Evolutionary conservation across 2,113 vertebrate genomes (phyloP).

Genomic region (Elephantulus edwardii): DNA sequence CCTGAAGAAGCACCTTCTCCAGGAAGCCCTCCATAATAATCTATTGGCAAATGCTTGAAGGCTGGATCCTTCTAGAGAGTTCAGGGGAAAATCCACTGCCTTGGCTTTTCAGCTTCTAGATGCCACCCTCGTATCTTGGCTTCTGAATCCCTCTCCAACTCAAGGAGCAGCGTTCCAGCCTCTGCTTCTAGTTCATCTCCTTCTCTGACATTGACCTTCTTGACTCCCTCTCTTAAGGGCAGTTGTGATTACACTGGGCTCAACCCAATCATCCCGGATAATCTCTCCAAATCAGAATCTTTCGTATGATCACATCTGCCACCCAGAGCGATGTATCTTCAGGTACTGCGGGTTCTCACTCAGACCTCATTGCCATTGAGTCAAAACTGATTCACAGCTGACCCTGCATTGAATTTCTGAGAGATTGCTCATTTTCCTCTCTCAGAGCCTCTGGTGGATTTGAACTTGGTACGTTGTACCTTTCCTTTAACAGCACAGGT

Average conservation of each 20-base stretch:
- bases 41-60: background rate
- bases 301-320: background rate
- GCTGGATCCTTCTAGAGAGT: background rate
- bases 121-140: too few relatives aligned
- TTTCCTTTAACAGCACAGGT: too few relatives aligned
- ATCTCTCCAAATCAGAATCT: background rate
- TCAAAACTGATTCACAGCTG: too few relatives aligned
- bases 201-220: background rate
- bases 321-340: too few relatives aligned
- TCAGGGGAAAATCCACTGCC: accelerated
- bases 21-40: background rate
- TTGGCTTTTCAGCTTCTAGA: background rate
- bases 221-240: background rate
- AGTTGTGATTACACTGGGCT: background rate
- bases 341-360: background rate
- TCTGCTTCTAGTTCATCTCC: accelerated
- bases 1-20: background rate
- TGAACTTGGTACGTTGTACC: too few relatives aligned
- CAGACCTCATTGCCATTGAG: background rate
- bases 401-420: too few relatives aligned
- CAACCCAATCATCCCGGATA: background rate
- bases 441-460: too few relatives aligned
- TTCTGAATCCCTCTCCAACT: background rate
- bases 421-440: too few relatives aligned
- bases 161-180: accelerated